Base-by-base conservation (phyloP, 2,797 vertebrate species). In the Amazona ochrocephala region DNA sequence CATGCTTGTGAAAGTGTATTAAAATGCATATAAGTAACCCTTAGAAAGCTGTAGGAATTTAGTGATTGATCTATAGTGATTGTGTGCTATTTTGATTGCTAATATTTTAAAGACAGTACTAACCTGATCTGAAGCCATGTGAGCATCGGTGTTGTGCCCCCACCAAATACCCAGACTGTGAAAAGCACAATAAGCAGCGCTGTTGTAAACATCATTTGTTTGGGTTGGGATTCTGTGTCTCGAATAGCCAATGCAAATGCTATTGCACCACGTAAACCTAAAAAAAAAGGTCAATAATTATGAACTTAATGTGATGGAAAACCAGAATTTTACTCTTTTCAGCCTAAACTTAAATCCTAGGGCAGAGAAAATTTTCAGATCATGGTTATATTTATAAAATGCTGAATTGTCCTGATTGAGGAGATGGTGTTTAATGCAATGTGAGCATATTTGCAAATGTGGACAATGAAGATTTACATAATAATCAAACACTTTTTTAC, bases 241-340 rank as follows among this genome's bases (percentile, higher is more conserved):
- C 66, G 97, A 37, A 98, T 97, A 16, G 98, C 98, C 95, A 99
- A 85, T 34, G 98, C 98, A 47, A 99, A 98, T 0, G 98, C 98
- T 22, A 99, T 98, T 2, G 98, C 98, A 5, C 98, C 98, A 26
- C 98, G 98, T 68, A 99, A 94, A 92, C 98, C 98, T 99, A 77
- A 9, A 39, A 67, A 79, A n/a, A 39, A 34, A 39, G 34, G 6
- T 53, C n/a, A 56, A 18, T 41, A 14, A 18, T 1, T 2, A 7
- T 10, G 12, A 27, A 26, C 32, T 39, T 20, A 4, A 19, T 9
- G 44, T 5, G 6, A 58, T 6, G n/a, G 34, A 79, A 29, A 62
- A 75, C 39, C 15, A 29, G 6, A 29, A 11, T 19, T 56, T 45
- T 19, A 5, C 4, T 50, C 6, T 51, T 42, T 44, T 39, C n/a